Evolutionary conservation across 2,888 invertebrate genomes (phyloP).

Genomic region (Neria commutata): DNA sequence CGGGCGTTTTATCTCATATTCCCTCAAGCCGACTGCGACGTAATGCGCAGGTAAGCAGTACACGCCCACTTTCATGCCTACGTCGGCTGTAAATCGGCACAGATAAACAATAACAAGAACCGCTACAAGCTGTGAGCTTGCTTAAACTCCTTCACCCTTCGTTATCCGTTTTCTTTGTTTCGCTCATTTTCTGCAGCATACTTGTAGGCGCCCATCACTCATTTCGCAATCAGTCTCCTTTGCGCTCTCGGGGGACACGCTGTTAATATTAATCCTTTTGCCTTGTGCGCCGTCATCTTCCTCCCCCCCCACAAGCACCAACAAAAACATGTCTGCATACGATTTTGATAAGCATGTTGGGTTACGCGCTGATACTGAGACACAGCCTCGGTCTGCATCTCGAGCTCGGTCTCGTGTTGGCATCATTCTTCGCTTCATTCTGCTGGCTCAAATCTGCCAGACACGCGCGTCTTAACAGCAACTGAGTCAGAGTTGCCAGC

Average conservation of each 20-base stretch:
- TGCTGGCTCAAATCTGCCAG: too few species aligned
- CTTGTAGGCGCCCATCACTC: conserved; percentile 16
- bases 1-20: conserved; percentile 30
- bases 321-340: conserved; percentile 2
- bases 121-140: too few species aligned
- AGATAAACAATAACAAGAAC: too few species aligned
- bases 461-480: too few species aligned
- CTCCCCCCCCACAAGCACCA: background rate
- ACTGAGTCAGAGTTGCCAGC: too few species aligned
- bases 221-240: conserved; percentile 27
- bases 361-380: conserved; percentile 6
- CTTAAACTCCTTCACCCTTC: too few species aligned
- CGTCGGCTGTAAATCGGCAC: too few species aligned
- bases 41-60: conserved; percentile 5
- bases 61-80: background rate
- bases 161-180: too few species aligned
- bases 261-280: conserved; percentile 13
- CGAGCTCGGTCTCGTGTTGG: background rate
- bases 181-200: background rate
- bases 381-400: background rate
- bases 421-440: background rate
- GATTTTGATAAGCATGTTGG: conserved; percentile 12
- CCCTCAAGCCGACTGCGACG: conserved; percentile 15
- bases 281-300: background rate
- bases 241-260: conserved; percentile 20